Conservation (phyloP, 2,888 invertebrate species). For the Synanthedon myopaeformis region DNA sequence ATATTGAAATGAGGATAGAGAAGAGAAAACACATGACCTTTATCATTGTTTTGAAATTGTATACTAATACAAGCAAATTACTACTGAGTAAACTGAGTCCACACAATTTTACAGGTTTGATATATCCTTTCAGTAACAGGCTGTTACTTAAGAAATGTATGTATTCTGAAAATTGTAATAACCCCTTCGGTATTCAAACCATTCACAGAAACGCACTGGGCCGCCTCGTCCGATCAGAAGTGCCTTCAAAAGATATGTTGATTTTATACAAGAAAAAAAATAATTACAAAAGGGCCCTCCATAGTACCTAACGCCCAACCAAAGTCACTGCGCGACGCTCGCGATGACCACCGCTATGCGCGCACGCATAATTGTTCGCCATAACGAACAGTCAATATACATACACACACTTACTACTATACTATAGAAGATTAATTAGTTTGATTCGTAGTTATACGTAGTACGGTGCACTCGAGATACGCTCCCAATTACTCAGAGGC, state of each 20-base stretch:
- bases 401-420: constrained; percentile 65
- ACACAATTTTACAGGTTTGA: too few species aligned
- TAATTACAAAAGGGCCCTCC: constrained; percentile 86
- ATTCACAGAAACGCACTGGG: constrained; percentile 74
- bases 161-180: neutral
- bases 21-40: too few species aligned
- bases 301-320: constrained; percentile 84
- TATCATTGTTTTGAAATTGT: too few species aligned
- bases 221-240: constrained; percentile 95
- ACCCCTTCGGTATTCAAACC: neutral
- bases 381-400: constrained; percentile 52
- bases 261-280: constrained; percentile 87
- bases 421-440: constrained; percentile 70
- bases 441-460: constrained; percentile 69
- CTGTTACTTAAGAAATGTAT: too few species aligned
- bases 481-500: constrained; percentile 11
- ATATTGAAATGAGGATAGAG: too few species aligned
- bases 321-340: constrained; percentile 59
- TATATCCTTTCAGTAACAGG: too few species aligned
- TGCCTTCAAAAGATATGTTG: constrained; percentile 86
- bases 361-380: constrained; percentile 43
- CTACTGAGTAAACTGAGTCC: too few species aligned
- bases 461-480: constrained; percentile 34
- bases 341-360: constrained; percentile 26
- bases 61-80: too few species aligned